These are phyloP conservation scores for Mystacides longicornis DNA, from an alignment of 2,888 invertebrate species.

Conservation along the genomic window DNA sequence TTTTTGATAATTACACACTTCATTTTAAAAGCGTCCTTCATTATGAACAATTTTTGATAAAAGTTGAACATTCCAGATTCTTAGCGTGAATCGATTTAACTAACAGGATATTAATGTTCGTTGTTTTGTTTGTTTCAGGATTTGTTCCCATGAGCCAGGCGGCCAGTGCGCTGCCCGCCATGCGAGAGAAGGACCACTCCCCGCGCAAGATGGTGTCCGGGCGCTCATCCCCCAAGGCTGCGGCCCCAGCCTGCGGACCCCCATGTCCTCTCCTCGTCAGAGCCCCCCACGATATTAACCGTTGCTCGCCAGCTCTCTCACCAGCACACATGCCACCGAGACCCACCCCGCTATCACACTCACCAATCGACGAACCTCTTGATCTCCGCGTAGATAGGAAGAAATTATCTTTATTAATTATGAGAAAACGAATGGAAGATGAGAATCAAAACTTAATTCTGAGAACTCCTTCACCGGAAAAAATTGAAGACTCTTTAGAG, in stretches of 20 bases:
- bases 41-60: too few relatives aligned
- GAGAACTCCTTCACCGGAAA: conserved; percentile 47
- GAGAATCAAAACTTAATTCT: conserved; percentile 78
- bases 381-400: conserved; percentile 84
- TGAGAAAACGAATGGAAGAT: conserved; percentile 60
- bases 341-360: conserved; percentile 33
- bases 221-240: conserved; percentile 27
- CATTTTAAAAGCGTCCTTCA: too few relatives aligned
- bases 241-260: conserved; percentile 33
- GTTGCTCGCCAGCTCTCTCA: conserved; percentile 48
- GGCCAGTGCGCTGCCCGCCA: conserved; percentile 63
- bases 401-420: conserved; percentile 45
- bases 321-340: conserved; percentile 51
- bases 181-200: conserved; percentile 88
- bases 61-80: too few relatives aligned
- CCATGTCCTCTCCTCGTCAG: conserved; percentile 29
- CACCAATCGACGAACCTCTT: conserved; percentile 67
- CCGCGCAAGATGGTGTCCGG: conserved; percentile 74
- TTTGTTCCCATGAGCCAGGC: conserved; percentile 60
- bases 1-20: too few relatives aligned
- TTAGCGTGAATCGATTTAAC: too few relatives aligned
- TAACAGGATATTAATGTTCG: background rate
- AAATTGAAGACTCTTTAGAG: conserved; percentile 34
- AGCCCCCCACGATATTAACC: conserved; percentile 29
- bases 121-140: conserved; percentile 15